Evolutionary conservation across 2,888 invertebrate genomes (phyloP).

Genomic region (Netelia virgata): DNA sequence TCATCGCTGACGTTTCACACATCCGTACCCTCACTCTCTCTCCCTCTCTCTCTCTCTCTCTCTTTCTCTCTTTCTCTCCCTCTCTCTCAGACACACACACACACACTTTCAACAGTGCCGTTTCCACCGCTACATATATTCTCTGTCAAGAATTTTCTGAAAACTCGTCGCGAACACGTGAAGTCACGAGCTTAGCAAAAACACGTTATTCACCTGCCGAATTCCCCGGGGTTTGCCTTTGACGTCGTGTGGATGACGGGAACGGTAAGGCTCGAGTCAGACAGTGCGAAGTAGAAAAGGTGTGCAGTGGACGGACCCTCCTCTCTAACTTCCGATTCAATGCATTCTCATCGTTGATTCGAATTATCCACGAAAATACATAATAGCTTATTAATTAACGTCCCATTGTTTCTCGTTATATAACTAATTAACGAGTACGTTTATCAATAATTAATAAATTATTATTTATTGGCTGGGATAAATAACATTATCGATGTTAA

Average conservation of each 20-base stretch:
- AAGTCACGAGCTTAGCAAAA: conserved; percentile 7
- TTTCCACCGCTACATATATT: conserved; percentile 2
- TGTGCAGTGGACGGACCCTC: neutral
- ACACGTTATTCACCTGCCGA: conserved; percentile 43
- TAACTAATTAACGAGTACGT: neutral
- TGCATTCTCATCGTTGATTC: conserved; percentile 6
- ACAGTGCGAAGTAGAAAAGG: conserved; percentile 13
- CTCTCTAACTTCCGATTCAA: conserved; percentile 22
- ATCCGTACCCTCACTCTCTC: neutral
- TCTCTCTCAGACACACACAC: neutral
- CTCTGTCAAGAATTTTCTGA: conserved; percentile 25
- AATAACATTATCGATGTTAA: neutral
- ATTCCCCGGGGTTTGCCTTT: conserved; percentile 50
- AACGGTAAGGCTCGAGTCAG: neutral
- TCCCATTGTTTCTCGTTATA: neutral
- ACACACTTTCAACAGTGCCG: too few species aligned
- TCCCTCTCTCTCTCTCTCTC: neutral
- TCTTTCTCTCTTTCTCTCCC: neutral
- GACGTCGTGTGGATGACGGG: neutral
- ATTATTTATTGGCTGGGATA: neutral
- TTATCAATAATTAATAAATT: neutral
- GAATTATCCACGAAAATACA: neutral
- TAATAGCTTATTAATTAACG: neutral
- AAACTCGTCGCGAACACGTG: conserved; percentile 29
- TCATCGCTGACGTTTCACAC: conserved; percentile 39